Evolutionary conservation across 2,888 invertebrate species (phyloP), one percentile per base, ranked within the genome.

Genomic region (Nomada goodeniana): DNA sequence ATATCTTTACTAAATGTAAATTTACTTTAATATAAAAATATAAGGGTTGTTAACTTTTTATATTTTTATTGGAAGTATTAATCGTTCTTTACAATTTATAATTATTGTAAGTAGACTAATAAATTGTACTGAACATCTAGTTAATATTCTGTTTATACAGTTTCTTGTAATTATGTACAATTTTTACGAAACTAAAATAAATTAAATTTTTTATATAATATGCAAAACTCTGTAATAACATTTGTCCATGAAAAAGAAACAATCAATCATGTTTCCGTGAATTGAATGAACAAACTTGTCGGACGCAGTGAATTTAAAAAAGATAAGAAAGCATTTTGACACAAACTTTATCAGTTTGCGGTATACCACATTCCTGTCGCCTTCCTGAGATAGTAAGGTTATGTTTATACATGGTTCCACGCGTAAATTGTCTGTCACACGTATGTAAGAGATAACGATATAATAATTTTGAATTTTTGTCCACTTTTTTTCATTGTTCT

Each of bases 361-460:
- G 36, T 64, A 7, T 42, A 50, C 23, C 13, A 53, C 26, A 47
- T 64, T 53, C 42, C 36, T 50, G 10, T 44, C 44, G 52, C n/a
- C 15, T 20, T 20, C 23, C 2, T 29, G 20, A n/a, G 68, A n/a
- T 11, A 36, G 57, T 47, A 69, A 82, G 83, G 82, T 83, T 83
- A 83, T 83, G 82, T 83, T 78, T 82, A 75, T 78, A 52, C 2
- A 64, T 57, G 50, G 61, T n/a, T 73, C 29, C 53, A 59, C 65
- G 44, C 26, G 63, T 59, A 63, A 70, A 63, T 73, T 57, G 42
- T 70, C 57, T 65, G 53, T 77, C 59, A 68, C 63, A 65, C 57
- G 44, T 52, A 69, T 63, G 81, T 72, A 69, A 72, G 76, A 42
- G 53, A 71, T 60, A 63, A 59, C 26, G 57, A 76, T 60, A 57